phyloP scores from a whole-genome alignment of 2,797 vertebrate species.

The Melanotaenia pygmaea region DNA sequence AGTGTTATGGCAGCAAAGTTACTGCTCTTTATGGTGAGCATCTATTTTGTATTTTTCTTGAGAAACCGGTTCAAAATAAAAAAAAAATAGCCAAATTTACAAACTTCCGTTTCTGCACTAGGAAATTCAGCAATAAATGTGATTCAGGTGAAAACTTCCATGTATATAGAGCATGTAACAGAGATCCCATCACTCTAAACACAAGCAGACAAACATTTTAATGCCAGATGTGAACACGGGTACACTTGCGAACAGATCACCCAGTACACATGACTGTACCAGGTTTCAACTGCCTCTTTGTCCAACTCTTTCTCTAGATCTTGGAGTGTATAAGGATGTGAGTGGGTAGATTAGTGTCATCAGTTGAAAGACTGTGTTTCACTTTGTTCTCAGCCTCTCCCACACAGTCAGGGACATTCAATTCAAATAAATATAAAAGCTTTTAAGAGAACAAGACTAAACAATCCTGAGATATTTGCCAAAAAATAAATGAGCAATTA shows the following conservation, averaged over 20 bases:
- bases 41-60: neutral
- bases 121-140: no score
- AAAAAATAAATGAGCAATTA: conserved; percentile 40
- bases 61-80: neutral
- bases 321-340: conserved; percentile 48
- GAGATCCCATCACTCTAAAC: neutral
- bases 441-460: conserved; percentile 46
- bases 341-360: conserved; percentile 41
- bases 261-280: neutral
- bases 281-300: conserved; percentile 10
- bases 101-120: neutral
- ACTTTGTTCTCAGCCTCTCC: conserved; percentile 50
- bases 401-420: conserved; percentile 42
- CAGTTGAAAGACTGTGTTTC: conserved; percentile 36
- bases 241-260: neutral
- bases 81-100: neutral
- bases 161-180: no score
- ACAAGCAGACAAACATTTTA: neutral
- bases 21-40: neutral
- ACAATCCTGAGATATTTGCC: conserved; percentile 24
- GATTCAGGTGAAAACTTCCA: neutral
- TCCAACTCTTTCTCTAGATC: conserved; percentile 42
- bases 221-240: neutral
- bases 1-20: no score
- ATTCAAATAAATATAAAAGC: conserved; percentile 49